Percentiles rank a stretch among this genome's conserved stretches.
Conservation (phyloP, 2,888 invertebrate species). For the Endomychus coccineus region DNA sequence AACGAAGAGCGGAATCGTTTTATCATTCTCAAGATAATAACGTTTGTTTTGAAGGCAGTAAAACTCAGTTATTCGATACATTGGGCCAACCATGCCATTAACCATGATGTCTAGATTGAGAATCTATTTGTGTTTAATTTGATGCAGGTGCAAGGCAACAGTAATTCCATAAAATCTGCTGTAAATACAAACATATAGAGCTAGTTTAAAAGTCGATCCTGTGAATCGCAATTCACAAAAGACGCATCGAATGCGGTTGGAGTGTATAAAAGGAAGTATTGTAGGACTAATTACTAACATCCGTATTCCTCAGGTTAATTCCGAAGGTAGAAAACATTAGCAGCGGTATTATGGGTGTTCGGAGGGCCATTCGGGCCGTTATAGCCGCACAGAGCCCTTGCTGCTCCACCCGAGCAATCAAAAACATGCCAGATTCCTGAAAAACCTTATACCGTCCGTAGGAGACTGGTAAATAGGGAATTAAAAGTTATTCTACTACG, state of each 20-base stretch:
- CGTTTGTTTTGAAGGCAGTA: too few relatives aligned
- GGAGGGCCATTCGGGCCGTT: conserved; percentile 62
- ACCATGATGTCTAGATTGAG: too few relatives aligned
- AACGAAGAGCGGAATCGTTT: too few relatives aligned
- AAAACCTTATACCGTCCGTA: conserved; percentile 34
- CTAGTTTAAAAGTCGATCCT: conserved; percentile 23
- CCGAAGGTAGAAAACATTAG: conserved; percentile 50
- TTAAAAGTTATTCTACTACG: conserved; percentile 34
- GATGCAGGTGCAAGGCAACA: too few relatives aligned
- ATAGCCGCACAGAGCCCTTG: conserved; percentile 53
- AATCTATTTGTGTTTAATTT: too few relatives aligned
- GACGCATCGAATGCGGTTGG: conserved; percentile 28
- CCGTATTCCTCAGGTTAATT: conserved; percentile 41
- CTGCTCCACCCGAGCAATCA: conserved; percentile 59
- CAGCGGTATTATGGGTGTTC: conserved; percentile 62
- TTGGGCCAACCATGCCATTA: too few relatives aligned
- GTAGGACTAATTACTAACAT: conserved; percentile 56
- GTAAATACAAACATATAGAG: too few relatives aligned
- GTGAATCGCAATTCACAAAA: conserved; percentile 30
- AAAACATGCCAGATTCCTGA: conserved; percentile 39
- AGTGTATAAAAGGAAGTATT: conserved; percentile 30
- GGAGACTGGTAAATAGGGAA: conserved; percentile 36
- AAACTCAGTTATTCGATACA: too few relatives aligned
- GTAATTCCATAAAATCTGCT: too few relatives aligned
- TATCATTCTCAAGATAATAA: too few relatives aligned